Base-by-base conservation (phyloP, 1,140 invertebrate species). In the Archivesica marissinica region DNA sequence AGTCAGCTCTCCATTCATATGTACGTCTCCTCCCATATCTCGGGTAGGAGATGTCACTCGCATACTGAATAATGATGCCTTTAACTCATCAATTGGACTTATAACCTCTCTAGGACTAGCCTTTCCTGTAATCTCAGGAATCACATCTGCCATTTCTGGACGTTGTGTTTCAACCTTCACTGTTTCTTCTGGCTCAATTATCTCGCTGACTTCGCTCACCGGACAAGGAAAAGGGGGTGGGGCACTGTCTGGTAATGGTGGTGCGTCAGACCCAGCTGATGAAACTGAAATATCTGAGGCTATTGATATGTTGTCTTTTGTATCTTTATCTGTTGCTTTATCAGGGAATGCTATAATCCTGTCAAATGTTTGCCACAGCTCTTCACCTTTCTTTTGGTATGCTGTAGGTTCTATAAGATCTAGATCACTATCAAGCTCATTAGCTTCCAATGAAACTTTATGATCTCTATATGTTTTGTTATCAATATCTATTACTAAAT, bases 241-340 rank as follows among this genome's bases (percentile, higher is more conserved):
- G 6, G 88, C 82, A 47, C 87, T 85, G 13, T 52, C 59, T 28
- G 88, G 89, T n/a, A 88, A 64, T 25, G 88, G 88, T 28, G 88
- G 89, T 3, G 87, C 87, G 15, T 86, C 80, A 47, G 79, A 87
- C 35, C 85, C 85, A 30, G 81, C 81, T 38, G 76, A 77, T 39
- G 82, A 86, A 44, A 70, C 56, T 35, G 81, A 86, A 41, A 66
- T 72, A 66, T 80, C 76, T 11, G 85, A 86, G 33, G 85, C 61
- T 39, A 86, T 80, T 23, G 85, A 86, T 28, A 80, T 66, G 15
- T 66, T 80, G 68, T 86, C 85, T 41, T 74, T 75, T 52, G 66
- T 74, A 38, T 64, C 47, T 77, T 77, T 85, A 11, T 30, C 3
- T 75, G 39, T 80, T 3, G 44, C 39, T 33, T 54, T 35, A 17